These are phyloP conservation scores for Sylvilagus bachmani DNA, from an alignment of 2,113 vertebrate species.

Conservation along the genomic window DNA sequence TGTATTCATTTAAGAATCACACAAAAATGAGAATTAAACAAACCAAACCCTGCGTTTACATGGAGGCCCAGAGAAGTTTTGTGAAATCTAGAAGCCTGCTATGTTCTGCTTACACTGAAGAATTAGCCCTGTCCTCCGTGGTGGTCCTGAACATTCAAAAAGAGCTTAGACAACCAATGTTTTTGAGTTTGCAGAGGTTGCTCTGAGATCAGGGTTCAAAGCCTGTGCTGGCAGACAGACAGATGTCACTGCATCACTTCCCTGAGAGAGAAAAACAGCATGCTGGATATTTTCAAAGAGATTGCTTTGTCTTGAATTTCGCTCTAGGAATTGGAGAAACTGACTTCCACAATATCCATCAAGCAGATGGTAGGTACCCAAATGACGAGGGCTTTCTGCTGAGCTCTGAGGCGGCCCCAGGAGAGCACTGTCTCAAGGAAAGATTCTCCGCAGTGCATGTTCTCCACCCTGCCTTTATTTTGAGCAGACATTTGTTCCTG, in stretches of 20 bases:
- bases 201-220: neutral
- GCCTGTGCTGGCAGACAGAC: slow-evolving; percentile 43
- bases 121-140: slow-evolving; percentile 11
- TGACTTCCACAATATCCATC: slow-evolving; percentile 43
- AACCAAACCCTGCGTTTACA: neutral
- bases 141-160: neutral
- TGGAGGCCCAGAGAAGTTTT: slow-evolving; percentile 52
- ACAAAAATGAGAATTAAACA: slow-evolving; percentile 47
- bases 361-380: slow-evolving; percentile 76
- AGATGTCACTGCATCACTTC: slow-evolving; percentile 55
- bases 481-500: slow-evolving; percentile 8
- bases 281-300: slow-evolving; percentile 63
- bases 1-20: slow-evolving; percentile 47
- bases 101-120: neutral
- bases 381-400: slow-evolving; percentile 66
- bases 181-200: slow-evolving; percentile 55
- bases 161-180: neutral
- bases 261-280: slow-evolving; percentile 57
- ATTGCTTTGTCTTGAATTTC: slow-evolving; percentile 75
- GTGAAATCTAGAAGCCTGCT: slow-evolving; percentile 27
- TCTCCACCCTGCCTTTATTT: slow-evolving; percentile 26
- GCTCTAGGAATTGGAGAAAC: slow-evolving; percentile 67
- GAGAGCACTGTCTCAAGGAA: slow-evolving; percentile 32
- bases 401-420: slow-evolving; percentile 45
- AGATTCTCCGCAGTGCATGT: neutral